Evolutionary conservation across 35 echinoderm and acorn worm genomes (phyloP).

Genomic region (Strongylocentrotus purpuratus): DNA sequence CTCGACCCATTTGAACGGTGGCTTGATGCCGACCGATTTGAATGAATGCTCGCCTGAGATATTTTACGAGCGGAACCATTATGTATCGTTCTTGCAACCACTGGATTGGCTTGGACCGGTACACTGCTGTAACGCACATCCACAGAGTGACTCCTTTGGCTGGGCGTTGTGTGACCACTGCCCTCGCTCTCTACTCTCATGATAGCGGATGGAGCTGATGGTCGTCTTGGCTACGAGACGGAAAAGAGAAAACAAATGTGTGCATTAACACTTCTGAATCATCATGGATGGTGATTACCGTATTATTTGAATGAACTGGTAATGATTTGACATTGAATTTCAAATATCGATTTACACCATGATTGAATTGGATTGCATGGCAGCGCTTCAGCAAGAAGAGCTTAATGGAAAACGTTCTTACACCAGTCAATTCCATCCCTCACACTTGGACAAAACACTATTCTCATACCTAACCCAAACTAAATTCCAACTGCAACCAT

Average conservation of each 20-base stretch:
- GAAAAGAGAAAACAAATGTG: background rate
- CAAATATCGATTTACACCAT: too few species aligned
- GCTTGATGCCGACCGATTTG: slow-evolving; percentile 45
- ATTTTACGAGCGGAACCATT: slow-evolving; percentile 40
- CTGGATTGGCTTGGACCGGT: background rate
- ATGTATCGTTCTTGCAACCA: slow-evolving; percentile 43
- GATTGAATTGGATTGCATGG: too few species aligned
- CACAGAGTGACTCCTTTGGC: slow-evolving; percentile 44
- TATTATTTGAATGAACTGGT: too few species aligned
- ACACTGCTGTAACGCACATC: slow-evolving; percentile 31
- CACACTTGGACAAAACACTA: too few species aligned
- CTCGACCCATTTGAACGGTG: background rate
- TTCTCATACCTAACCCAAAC: too few species aligned
- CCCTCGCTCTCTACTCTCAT: slow-evolving; percentile 32
- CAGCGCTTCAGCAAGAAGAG: too few species aligned
- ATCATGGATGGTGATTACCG: too few species aligned
- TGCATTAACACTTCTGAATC: background rate
- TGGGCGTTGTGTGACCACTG: slow-evolving; percentile 24
- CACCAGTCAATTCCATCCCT: too few species aligned
- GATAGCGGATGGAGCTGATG: slow-evolving; percentile 22
- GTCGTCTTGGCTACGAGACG: slow-evolving; percentile 8
- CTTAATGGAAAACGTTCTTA: too few species aligned
- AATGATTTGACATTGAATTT: too few species aligned
- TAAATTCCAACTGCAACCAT: too few species aligned
- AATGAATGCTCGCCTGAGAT: slow-evolving; percentile 47